phyloP scores from a whole-genome alignment of 1,140 invertebrate genomes.

The Heliothis virescens region DNA sequence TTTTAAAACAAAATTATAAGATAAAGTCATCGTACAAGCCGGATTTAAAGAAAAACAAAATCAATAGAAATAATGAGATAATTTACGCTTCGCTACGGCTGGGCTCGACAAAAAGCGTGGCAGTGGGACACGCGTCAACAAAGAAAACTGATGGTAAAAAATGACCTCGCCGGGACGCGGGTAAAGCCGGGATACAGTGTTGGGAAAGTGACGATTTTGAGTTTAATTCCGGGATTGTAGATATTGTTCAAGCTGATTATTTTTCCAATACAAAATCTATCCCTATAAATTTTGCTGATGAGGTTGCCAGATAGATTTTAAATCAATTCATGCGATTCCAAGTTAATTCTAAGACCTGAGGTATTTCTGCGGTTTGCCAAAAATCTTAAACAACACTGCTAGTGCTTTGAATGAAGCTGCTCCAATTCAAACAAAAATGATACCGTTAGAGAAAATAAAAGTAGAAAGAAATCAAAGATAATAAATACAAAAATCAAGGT shows the following conservation, averaged over 20 bases:
- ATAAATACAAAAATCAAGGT: not conserved
- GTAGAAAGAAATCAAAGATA: not conserved
- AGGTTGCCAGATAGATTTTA: too few relatives aligned
- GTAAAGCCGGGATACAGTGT: conserved; percentile 42
- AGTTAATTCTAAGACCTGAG: too few relatives aligned
- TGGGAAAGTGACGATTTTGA: not conserved
- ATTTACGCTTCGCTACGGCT: conserved; percentile 70
- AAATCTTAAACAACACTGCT: too few relatives aligned
- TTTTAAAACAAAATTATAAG: conserved; percentile 18
- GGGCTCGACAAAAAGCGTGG: conserved; percentile 65
- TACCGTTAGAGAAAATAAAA: not conserved
- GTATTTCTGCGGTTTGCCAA: too few relatives aligned
- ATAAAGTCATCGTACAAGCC: conserved; percentile 37
- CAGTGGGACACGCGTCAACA: conserved; percentile 73
- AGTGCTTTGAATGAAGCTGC: too few relatives aligned
- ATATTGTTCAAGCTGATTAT: not conserved
- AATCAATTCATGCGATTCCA: too few relatives aligned
- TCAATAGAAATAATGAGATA: conserved; percentile 67
- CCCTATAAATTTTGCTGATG: too few relatives aligned
- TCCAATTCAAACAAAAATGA: not conserved
- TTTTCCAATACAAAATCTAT: not conserved
- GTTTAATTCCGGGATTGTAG: not conserved
- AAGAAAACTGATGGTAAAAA: conserved; percentile 74
- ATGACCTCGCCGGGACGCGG: conserved; percentile 60
- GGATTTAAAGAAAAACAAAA: conserved; percentile 56